Conservation (phyloP, 2,888 invertebrate genomes). For the Tolmerus cingulatus region DNA sequence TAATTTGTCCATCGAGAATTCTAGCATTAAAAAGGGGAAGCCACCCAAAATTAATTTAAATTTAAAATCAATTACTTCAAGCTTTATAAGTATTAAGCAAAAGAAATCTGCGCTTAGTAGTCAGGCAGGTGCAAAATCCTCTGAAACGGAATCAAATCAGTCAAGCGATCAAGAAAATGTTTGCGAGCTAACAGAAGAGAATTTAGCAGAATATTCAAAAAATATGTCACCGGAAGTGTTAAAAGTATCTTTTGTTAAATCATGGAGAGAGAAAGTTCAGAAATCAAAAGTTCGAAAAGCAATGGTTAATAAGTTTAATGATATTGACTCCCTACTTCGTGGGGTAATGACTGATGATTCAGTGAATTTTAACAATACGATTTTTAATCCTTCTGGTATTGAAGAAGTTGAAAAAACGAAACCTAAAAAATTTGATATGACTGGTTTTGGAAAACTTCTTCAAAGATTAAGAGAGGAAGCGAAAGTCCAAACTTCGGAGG, state of each 20-base stretch:
- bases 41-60: slow-evolving; percentile 58
- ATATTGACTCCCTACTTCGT: slow-evolving; percentile 56
- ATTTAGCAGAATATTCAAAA: slow-evolving; percentile 47
- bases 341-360: slow-evolving; percentile 56
- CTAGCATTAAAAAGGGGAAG: slow-evolving; percentile 53
- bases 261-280: slow-evolving; percentile 61
- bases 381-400: slow-evolving; percentile 47
- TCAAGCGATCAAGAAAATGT: slow-evolving; percentile 49
- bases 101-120: slow-evolving; percentile 51
- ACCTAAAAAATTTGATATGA: slow-evolving; percentile 43
- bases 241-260: slow-evolving; percentile 56
- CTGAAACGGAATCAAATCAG: slow-evolving; percentile 54
- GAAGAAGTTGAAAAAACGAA: slow-evolving; percentile 46
- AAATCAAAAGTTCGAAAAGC: slow-evolving; percentile 56
- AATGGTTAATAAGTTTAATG: slow-evolving; percentile 55
- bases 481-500: slow-evolving; percentile 48
- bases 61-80: slow-evolving; percentile 61
- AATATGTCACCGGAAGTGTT: slow-evolving; percentile 50
- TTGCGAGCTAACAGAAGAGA: slow-evolving; percentile 51
- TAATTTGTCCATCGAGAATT: slow-evolving; percentile 42
- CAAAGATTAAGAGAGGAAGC: slow-evolving; percentile 52
- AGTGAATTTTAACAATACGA: slow-evolving; percentile 56
- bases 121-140: background rate
- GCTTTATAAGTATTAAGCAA: slow-evolving; percentile 63
- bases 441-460: slow-evolving; percentile 53